Conservation (phyloP, 2,113 vertebrate genomes). For the Brevimyrus niger region DNA sequence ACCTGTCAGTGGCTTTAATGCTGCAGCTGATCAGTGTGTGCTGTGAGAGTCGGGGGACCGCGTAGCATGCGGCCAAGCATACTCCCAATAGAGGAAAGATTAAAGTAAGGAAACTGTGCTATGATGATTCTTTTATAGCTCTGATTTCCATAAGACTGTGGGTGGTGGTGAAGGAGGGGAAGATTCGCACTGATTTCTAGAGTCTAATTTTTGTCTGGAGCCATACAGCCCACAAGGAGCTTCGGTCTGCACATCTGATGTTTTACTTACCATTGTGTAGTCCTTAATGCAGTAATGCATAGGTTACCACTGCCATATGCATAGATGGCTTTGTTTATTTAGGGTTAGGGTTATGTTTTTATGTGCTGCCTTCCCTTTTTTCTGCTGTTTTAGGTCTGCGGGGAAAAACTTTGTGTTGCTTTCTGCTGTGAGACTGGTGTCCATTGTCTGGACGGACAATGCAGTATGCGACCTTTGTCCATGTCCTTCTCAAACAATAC, state of each 20-base stretch:
- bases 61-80: background rate
- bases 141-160: conserved; percentile 45
- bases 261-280: background rate
- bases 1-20: background rate
- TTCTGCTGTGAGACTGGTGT: background rate
- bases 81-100: conserved; percentile 32
- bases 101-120: conserved; percentile 47
- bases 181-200: background rate
- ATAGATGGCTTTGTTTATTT: background rate
- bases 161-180: conserved; percentile 9
- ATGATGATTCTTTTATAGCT: conserved; percentile 42
- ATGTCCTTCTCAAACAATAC: background rate
- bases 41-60: background rate
- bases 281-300: background rate
- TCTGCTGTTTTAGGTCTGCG: too few species aligned
- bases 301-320: conserved; percentile 63
- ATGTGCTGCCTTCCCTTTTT: background rate
- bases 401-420: too few species aligned
- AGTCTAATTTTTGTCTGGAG: background rate
- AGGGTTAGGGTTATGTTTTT: too few species aligned
- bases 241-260: background rate
- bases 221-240: background rate
- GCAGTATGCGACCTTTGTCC: background rate
- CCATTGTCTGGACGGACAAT: background rate
- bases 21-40: background rate